Conservation (phyloP, 2,797 vertebrate genomes). For the Phaenicophaeus curvirostris region DNA sequence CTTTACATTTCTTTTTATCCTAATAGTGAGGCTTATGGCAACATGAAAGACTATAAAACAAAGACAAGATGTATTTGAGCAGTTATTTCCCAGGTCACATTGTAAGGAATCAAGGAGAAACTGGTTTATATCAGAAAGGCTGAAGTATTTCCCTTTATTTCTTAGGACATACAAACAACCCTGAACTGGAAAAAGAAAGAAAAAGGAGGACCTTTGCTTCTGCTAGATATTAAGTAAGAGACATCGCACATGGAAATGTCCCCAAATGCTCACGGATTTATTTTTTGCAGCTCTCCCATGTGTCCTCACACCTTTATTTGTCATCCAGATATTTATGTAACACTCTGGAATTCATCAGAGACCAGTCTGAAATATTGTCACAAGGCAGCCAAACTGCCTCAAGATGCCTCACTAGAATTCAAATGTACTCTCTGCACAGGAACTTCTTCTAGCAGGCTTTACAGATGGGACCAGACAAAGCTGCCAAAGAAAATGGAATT, state of each 20-base stretch:
- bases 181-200: constrained; percentile 20
- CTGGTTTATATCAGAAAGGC: not conserved
- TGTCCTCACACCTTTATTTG: constrained; percentile 65
- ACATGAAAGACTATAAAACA: not conserved
- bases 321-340: constrained; percentile 66
- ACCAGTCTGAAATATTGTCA: constrained; percentile 59
- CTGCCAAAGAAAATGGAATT: constrained; percentile 75
- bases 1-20: not conserved
- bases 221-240: constrained; percentile 53
- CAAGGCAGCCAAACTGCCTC: constrained; percentile 19
- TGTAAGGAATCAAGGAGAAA: not conserved
- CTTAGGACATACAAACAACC: constrained; percentile 27
- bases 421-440: not conserved
- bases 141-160: constrained; percentile 12
- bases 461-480: constrained; percentile 18
- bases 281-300: constrained; percentile 49
- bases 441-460: constrained; percentile 48
- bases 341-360: constrained; percentile 60
- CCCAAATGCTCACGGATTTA: constrained; percentile 36
- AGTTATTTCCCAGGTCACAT: not conserved
- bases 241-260: constrained; percentile 23
- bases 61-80: not conserved
- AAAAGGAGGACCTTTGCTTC: not conserved
- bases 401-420: constrained; percentile 19
- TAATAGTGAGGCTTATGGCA: not conserved